Evolutionary conservation across 1,140 invertebrate genomes (phyloP).

Genomic region (Stegodyphus dumicola): DNA sequence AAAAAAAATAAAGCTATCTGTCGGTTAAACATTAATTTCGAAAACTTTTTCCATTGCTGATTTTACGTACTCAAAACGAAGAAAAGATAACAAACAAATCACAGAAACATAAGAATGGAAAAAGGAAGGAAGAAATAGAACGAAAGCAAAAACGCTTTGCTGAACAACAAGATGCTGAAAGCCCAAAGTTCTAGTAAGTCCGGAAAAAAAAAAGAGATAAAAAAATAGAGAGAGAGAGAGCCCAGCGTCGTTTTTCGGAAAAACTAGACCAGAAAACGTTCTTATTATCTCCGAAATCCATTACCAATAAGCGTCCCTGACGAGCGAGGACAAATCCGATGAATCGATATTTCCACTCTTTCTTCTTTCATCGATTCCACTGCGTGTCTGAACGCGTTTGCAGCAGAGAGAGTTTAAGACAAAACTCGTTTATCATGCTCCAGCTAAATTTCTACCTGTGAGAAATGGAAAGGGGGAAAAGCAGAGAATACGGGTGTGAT

Average conservation of each 20-base stretch:
- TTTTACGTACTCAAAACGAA: no score
- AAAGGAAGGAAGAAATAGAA: neutral
- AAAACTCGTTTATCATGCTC: constrained; percentile 44
- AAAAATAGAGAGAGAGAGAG: neutral
- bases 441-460: constrained; percentile 39
- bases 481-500: neutral
- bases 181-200: neutral
- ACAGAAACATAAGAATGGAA: neutral
- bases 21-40: no score
- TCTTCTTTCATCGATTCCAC: constrained; percentile 44
- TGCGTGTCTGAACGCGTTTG: neutral
- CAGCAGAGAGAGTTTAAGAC: constrained; percentile 10
- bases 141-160: constrained; percentile 2
- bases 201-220: neutral
- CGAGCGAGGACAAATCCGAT: constrained; percentile 30
- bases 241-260: neutral
- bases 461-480: neutral
- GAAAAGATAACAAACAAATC: no score
- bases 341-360: constrained; percentile 23
- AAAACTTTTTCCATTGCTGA: no score
- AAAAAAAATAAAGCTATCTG: no score
- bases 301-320: constrained; percentile 49
- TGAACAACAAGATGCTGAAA: constrained; percentile 19
- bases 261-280: constrained; percentile 56
- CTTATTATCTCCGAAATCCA: constrained; percentile 57